Conservation (phyloP, 2,888 invertebrate species). For the Hydraecia micacea region DNA sequence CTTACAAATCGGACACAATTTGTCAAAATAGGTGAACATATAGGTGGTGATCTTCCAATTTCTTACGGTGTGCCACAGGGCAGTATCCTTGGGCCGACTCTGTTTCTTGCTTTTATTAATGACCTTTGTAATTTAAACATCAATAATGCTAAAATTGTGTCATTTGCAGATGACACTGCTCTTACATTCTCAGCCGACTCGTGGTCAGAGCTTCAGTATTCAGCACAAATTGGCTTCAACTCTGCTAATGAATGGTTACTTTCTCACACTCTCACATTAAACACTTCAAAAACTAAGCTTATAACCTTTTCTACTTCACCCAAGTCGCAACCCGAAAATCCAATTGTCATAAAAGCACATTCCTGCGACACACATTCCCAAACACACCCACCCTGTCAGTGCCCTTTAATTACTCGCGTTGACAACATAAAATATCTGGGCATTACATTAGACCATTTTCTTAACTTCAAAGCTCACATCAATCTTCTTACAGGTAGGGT, state of each 20-base stretch:
- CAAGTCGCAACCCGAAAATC: neutral
- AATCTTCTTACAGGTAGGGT: neutral
- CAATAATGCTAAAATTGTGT: constrained; percentile 12
- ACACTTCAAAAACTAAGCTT: neutral
- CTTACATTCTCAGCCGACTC: neutral
- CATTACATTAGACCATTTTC: neutral
- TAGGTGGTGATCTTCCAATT: constrained; percentile 14
- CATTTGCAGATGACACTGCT: constrained; percentile 36
- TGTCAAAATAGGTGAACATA: constrained; percentile 14
- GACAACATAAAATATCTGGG: neutral
- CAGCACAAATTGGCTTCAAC: neutral
- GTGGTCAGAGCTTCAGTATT: neutral
- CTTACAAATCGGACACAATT: constrained; percentile 29
- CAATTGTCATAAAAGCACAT: neutral
- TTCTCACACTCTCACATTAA: neutral
- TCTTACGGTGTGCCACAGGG: constrained; percentile 37
- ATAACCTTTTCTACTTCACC: neutral
- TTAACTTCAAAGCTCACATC: neutral
- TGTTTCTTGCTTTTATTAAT: constrained; percentile 29
- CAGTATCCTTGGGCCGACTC: constrained; percentile 33
- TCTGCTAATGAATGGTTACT: neutral
- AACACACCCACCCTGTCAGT: neutral
- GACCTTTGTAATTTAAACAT: constrained; percentile 25
- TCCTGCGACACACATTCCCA: neutral
- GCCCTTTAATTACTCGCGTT: neutral